A percentile compares a stretch with the other conserved stretches of the same genome.
Evolutionary conservation across 2,797 vertebrate genomes (phyloP).

Genomic region (Anabacerthia variegaticeps): DNA sequence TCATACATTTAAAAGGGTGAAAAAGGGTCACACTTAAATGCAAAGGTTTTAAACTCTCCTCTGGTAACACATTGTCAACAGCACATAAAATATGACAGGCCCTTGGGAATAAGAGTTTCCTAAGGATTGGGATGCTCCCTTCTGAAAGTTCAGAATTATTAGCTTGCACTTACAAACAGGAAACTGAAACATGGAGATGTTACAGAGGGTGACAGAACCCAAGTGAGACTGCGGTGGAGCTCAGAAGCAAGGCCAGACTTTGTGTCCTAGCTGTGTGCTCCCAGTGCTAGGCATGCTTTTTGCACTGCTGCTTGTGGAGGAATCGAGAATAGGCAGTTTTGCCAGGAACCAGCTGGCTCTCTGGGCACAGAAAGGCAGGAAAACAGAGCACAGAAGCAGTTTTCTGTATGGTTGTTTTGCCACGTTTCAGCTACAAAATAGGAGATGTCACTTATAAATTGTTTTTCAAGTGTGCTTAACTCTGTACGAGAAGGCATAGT

Average conservation of each 20-base stretch:
- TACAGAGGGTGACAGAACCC: background rate
- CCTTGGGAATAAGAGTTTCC: background rate
- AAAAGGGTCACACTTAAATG: background rate
- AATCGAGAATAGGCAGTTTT: accelerated
- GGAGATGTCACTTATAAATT: background rate
- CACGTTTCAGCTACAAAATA: background rate
- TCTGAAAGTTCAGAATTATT: background rate
- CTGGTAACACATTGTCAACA: background rate
- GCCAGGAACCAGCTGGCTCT: accelerated
- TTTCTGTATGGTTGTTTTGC: background rate
- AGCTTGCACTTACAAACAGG: background rate
- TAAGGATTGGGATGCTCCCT: background rate
- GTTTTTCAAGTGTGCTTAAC: background rate
- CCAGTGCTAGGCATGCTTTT: background rate
- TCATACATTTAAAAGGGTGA: background rate
- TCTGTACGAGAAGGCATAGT: background rate
- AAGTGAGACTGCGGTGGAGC: background rate
- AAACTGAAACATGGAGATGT: background rate
- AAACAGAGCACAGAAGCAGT: background rate
- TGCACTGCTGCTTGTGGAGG: accelerated
- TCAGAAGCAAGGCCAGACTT: background rate
- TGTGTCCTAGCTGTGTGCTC: accelerated
- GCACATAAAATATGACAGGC: background rate
- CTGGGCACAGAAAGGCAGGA: background rate
- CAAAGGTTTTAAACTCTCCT: background rate